These are phyloP conservation scores for Poliocrania exsul DNA, from an alignment of 2,797 vertebrate species.

Conservation along the genomic window DNA sequence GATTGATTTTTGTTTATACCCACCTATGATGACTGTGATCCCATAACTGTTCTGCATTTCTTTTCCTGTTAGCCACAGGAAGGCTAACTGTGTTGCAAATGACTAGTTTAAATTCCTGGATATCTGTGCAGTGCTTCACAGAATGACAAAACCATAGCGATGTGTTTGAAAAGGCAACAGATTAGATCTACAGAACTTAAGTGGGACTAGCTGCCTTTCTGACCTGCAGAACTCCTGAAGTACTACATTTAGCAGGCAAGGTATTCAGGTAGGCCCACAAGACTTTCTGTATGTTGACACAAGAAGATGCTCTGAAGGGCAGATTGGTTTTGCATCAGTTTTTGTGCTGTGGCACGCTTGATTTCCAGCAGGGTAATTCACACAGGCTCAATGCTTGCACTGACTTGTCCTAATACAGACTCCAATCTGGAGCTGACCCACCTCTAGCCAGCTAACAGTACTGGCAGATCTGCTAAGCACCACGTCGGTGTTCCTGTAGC, in stretches of 20 bases:
- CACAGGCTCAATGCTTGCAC: neutral
- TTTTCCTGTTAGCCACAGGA: neutral
- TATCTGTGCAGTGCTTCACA: neutral
- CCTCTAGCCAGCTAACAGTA: neutral
- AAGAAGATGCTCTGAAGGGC: neutral
- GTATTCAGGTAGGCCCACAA: neutral
- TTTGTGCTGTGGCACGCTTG: neutral
- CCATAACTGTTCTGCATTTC: neutral
- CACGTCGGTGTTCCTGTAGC: fast-evolving
- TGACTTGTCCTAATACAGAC: neutral
- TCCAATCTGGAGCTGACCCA: neutral
- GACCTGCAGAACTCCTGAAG: neutral
- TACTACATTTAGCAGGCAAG: neutral
- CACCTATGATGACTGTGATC: neutral
- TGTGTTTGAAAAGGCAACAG: neutral
- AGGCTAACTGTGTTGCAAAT: neutral
- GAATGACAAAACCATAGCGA: neutral
- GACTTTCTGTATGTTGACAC: neutral
- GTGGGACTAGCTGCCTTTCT: neutral
- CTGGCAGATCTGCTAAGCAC: neutral
- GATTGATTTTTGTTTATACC: neutral
- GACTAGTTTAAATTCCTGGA: neutral
- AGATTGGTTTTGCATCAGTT: neutral
- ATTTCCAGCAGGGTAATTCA: neutral
- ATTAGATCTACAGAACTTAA: neutral